Conservation (phyloP, 2,888 invertebrate genomes). For the Drosophila diplacantha region DNA sequence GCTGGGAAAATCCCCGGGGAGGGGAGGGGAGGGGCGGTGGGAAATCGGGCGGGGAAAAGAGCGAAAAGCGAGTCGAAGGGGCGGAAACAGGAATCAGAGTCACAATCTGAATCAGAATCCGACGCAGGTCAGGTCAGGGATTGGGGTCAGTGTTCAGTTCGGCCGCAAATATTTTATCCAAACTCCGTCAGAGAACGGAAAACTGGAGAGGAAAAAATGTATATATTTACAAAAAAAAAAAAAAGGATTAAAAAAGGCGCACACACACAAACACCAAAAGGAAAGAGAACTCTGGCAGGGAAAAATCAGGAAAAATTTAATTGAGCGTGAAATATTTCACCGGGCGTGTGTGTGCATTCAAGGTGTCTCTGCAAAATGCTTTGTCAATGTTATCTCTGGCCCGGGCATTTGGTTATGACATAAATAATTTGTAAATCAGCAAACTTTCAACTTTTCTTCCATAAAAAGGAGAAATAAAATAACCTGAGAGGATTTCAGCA, state of each 20-base stretch:
- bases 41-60: not conserved
- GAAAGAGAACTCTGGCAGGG: conserved; percentile 2
- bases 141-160: conserved; percentile 43
- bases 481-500: not conserved
- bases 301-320: conserved; percentile 55
- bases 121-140: conserved; percentile 37
- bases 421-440: conserved; percentile 30
- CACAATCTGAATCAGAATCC: conserved; percentile 29
- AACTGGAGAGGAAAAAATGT: conserved; percentile 10
- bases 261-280: not conserved
- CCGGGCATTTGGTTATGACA: conserved; percentile 22
- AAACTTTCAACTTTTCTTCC: conserved; percentile 8
- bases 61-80: not conserved
- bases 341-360: not conserved
- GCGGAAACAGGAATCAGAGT: conserved; percentile 21
- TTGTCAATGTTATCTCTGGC: conserved; percentile 18
- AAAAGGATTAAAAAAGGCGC: not conserved
- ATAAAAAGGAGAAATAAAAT: not conserved
- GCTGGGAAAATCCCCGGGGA: conserved; percentile 11
- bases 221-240: conserved; percentile 11
- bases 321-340: conserved; percentile 63
- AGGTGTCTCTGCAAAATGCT: conserved; percentile 22
- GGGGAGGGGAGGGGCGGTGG: not conserved
- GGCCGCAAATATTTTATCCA: conserved; percentile 45
- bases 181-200: conserved; percentile 20